Percentiles rank a stretch among this genome's conserved stretches.
These are phyloP conservation scores for Empis livida DNA, from an alignment of 2,888 invertebrate species.

Conservation along the genomic window DNA sequence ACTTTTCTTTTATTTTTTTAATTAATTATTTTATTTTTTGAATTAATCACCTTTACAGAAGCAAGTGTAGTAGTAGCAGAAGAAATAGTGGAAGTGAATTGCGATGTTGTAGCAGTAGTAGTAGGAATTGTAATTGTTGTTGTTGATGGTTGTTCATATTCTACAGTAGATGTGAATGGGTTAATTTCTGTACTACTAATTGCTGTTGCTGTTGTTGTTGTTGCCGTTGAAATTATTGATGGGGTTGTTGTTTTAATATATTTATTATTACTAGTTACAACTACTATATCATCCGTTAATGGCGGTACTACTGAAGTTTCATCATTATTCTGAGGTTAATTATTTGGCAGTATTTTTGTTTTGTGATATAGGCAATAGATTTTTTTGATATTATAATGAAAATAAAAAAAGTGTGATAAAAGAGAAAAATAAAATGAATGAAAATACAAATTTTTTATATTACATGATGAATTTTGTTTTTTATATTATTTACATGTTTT, in stretches of 20 bases:
- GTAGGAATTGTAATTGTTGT: neutral
- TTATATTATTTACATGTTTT: too few species aligned
- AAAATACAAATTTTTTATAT: too few species aligned
- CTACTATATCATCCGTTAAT: constrained; percentile 5
- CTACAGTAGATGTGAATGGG: neutral
- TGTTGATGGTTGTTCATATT: constrained; percentile 8
- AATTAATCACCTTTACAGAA: constrained; percentile 11
- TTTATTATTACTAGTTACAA: constrained; percentile 4
- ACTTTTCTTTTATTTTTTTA: too few species aligned
- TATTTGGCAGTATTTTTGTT: too few species aligned
- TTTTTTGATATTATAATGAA: too few species aligned
- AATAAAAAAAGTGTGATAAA: too few species aligned
- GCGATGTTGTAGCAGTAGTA: neutral
- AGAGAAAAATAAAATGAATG: too few species aligned
- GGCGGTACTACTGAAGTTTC: neutral
- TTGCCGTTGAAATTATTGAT: constrained; percentile 9
- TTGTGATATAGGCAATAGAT: constrained; percentile 8
- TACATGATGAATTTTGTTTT: too few species aligned
- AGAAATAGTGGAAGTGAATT: neutral
- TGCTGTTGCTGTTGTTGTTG: constrained; percentile 4
- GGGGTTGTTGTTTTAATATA: neutral
- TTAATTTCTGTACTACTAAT: neutral
- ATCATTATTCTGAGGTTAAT: neutral
- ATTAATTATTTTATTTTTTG: too few species aligned
- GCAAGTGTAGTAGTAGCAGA: constrained; percentile 7